phyloP scores from a whole-genome alignment of 2,113 vertebrate species.

The sheep (Ovis aries) region ARS-UI_Ramb_v3.0 NC_056056.1:74825001-74825500 shows the following conservation, averaged over 20 bases:
- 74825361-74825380: background rate
- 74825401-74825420: background rate
- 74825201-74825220: background rate
- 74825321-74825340: background rate
- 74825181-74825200: background rate
- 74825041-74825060: background rate
- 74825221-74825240: background rate
- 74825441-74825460: background rate
- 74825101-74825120: background rate
- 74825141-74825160: background rate
- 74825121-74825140: background rate
- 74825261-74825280: background rate
- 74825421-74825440: background rate
- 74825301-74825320: background rate
- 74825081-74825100: background rate
- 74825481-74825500: background rate
- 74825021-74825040: background rate
- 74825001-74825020: background rate
- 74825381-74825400: background rate
- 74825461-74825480: background rate
- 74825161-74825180: background rate
- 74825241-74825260: background rate
- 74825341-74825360: background rate
- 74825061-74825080: background rate
- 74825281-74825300: background rate